Base-by-base conservation (phyloP, 2,888 invertebrate species). In the Dorcus hopei region DNA sequence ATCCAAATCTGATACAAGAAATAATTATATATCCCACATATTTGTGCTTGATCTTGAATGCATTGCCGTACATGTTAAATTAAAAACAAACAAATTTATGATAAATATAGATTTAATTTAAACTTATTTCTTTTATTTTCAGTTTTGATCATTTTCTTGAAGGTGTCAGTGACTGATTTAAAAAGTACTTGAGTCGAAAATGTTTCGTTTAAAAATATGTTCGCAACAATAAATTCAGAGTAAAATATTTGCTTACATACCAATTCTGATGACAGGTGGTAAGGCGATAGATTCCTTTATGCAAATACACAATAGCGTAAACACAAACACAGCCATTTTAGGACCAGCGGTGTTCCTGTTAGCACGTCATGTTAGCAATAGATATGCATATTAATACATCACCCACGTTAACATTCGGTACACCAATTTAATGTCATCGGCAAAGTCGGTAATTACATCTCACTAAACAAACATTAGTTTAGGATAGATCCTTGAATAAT, bases 261-360 rank as follows among this genome's bases (percentile, higher is more conserved):
- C 87, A 66, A 87, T 85, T 72, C 86, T 83, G 76, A 87, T 83
- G 68, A 87, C 86, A 48, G 87, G 86, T 61, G 86, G 83, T 55
- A 86, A 70, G 0, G 85, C 82, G 57, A 80, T 79, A 43, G 78
- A 68, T 58, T 65, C 71, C 16, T 70, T 52, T 16, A 68, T 64
- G 65, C 66, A 68, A 66, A 66, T 63, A 38, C 70, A 63, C 53
- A 69, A 57, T 41, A 70, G 52, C 61, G 67, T 61, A 62, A 68
- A 62, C 42, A 45, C 42, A 57, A 62, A 56, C 53, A 54, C 51
- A 52, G 53, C 61, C 72, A 72, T 72, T 66, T 64, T 67, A 33
- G 26, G 26, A 33, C 26, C 26, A 54, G 58, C 58, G 55, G 48
- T 58, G 59, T 61, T 58, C 61, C 57, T 65, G 65, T 67, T 67